Evolutionary conservation across 2,797 vertebrate species (phyloP).

Genomic region (Hydrolagus colliei): DNA sequence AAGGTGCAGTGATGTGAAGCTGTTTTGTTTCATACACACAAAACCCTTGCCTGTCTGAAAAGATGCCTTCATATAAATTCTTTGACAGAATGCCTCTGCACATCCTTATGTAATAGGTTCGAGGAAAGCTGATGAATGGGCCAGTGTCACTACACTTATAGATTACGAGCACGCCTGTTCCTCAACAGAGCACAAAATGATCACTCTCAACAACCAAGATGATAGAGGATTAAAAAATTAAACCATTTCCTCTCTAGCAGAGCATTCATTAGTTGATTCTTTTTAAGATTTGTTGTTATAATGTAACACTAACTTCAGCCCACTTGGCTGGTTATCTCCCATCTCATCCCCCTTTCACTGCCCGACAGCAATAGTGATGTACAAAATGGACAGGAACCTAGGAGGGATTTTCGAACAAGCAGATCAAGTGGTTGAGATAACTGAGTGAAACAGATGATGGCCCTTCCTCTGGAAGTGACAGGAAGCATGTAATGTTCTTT

Average conservation of each 20-base stretch:
- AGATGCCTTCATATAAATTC: conserved; percentile 39
- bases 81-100: conserved; percentile 34
- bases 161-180: conserved; percentile 57
- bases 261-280: conserved; percentile 66
- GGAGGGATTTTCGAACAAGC: conserved; percentile 46
- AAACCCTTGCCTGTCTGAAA: conserved; percentile 45
- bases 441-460: conserved; percentile 61
- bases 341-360: conserved; percentile 50
- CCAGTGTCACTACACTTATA: conserved; percentile 57
- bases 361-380: conserved; percentile 50
- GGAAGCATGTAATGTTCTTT: conserved; percentile 43
- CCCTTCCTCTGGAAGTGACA: conserved; percentile 48
- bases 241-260: conserved; percentile 66
- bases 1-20: conserved; percentile 46
- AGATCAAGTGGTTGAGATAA: conserved; percentile 43
- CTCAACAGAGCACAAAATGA: conserved; percentile 63
- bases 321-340: conserved; percentile 58
- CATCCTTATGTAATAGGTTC: conserved; percentile 31
- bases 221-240: conserved; percentile 59
- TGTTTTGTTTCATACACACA: conserved; percentile 48
- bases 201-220: conserved; percentile 53
- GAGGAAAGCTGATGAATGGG: conserved; percentile 40
- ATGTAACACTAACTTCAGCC: conserved; percentile 47
- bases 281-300: conserved; percentile 50
- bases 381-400: conserved; percentile 63